Base-by-base conservation (phyloP, 2,113 vertebrate genomes). In the Lasiurus borealis region DNA sequence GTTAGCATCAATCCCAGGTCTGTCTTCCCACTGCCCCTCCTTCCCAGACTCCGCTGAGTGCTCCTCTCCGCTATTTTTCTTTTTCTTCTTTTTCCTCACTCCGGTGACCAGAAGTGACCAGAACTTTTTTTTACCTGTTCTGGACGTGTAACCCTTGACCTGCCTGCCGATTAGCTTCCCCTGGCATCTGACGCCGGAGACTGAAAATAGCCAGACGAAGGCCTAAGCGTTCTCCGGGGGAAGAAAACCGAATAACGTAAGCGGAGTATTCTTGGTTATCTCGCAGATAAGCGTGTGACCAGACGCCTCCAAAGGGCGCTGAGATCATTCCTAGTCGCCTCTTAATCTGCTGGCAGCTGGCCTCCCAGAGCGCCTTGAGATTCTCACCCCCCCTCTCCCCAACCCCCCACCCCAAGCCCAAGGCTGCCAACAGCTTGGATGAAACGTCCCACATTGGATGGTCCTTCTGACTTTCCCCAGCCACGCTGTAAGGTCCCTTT, bases 221-320 rank as follows among this genome's bases (percentile, higher is more conserved):
- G 27, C 66, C 27, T 77, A 92, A 40, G 62, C 16, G 75, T 97
- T 96, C 89, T 97, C 81, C 54, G 93, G 95, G 87, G 78, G 88
- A 95, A 29, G 34, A 10, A 85, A 94, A 25, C 54, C 25, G 82
- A 93, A 75, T 82, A 83, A 82, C 46, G 62, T 93, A 95, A 93
- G 84, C 40, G 40, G 93, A 92, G 94, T 95, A 98, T 96, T 96
- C 88, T 88, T 92, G 93, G 96, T 97, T 98, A 91, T 97, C 97
- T 96, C 88, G 46, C 88, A 93, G 91, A 97, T 94, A 97, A 97
- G 78, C 90, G 23, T 94, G 86, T 97, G 97, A 97, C 97, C 69
- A 96, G 73, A 90, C 44, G 64, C 95, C 97, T 88, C 50, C 94
- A 89, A 95, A 95, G 50, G 93, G 78, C 2, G 2, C 85, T 96